Evolutionary conservation across 2,888 invertebrate species (phyloP), one percentile per base, ranked within the genome.

Genomic region (Micoletzkya japonica): DNA sequence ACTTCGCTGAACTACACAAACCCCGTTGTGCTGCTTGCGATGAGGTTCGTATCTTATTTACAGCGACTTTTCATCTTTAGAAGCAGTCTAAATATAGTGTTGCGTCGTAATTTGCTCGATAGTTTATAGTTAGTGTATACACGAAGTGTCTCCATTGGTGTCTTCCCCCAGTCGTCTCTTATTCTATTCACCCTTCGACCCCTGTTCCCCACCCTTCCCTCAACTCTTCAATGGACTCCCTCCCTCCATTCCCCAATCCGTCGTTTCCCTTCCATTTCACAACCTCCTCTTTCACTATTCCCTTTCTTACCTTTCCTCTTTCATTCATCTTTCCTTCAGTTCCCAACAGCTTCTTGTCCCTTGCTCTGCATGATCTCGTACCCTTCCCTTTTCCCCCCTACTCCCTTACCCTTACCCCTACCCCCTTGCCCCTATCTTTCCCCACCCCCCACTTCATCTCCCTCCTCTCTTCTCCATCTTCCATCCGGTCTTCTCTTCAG

Each of bases 1-100:
- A 98, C 88, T 98, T 95, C 87, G 95, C 95, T 64, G 96, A 98
- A 88, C 90, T 92, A 85, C 89, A 96, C 86, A 94, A 95, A 87
- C 95, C 97, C 24, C 89, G 97, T 82, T 97, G 97, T 87, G 91
- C 93, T 75, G 92, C 94, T 80, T 98, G 97, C 88, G 96, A 97
- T 88, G 97, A 98, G 93, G 97, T 98, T 86, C 90, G 92, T 89
- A 50, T 28, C 28, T 64, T 10, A 44, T 44, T 44, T 44, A 20
- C 20, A 14, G 20, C 20, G 44, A 10, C 10, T 44, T 10, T 44
- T 14, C 44, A 10, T 44, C 10, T 10, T 44, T 14, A 10, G 20
- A 20, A 44, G n/a, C n/a, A n/a, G n/a, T n/a, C n/a, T n/a, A n/a
- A n/a, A n/a, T n/a, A n/a, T n/a, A n/a, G n/a, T n/a, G n/a, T n/a